Evolutionary conservation across 2,113 vertebrate species (phyloP).

Genomic region (Naja naja): DNA sequence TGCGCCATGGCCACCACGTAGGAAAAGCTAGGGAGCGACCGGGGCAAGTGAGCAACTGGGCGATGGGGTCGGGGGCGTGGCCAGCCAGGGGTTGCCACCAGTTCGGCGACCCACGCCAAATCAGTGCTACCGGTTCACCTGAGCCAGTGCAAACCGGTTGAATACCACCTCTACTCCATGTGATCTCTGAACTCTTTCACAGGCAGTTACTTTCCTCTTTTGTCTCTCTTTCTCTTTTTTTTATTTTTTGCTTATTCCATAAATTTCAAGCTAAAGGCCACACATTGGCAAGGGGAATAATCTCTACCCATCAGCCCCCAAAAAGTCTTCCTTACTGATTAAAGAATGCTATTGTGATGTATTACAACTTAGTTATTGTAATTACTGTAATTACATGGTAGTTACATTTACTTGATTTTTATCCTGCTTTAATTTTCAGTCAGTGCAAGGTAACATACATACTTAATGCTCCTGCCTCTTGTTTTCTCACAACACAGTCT

Average conservation of each 20-base stretch:
- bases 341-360: background rate
- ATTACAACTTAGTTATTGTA: background rate
- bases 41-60: no score
- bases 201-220: background rate
- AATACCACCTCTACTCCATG: background rate
- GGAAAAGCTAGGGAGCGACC: no score
- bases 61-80: no score
- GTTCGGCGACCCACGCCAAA: no score
- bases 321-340: background rate
- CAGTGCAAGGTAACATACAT: background rate
- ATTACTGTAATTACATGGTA: background rate
- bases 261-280: background rate
- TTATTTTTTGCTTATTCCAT: background rate
- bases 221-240: background rate
- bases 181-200: background rate
- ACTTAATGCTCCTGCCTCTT: background rate
- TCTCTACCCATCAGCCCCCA: background rate
- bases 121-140: no score
- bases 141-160: no score
- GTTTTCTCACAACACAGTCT: background rate
- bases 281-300: background rate
- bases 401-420: background rate
- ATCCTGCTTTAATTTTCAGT: background rate
- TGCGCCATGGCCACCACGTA: no score
- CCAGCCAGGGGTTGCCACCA: no score